Conservation (phyloP, 2,113 vertebrate species). For the Gallinago jamesoni region DNA sequence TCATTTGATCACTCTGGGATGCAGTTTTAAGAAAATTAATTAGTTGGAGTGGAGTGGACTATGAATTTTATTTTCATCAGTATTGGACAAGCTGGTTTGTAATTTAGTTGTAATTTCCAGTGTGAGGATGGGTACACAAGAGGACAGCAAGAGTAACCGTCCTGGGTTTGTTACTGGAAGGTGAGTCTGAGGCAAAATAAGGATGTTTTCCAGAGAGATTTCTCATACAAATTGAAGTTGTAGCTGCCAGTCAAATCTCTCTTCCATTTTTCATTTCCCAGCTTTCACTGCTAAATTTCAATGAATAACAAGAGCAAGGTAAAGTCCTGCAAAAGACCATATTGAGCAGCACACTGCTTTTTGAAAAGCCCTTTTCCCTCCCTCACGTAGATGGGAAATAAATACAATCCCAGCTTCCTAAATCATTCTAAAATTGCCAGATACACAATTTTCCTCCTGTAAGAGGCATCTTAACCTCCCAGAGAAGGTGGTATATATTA, state of each 20-base stretch:
- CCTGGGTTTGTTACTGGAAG: not conserved
- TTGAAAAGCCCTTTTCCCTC: not conserved
- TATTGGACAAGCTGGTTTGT: not conserved
- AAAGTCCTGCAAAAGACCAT: not conserved
- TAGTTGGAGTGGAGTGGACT: slow-evolving; percentile 33
- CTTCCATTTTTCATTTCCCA: not conserved
- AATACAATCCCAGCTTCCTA: not conserved
- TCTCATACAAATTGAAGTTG: slow-evolving; percentile 21
- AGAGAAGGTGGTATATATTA: not conserved
- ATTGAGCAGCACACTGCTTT: not conserved
- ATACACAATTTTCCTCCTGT: not conserved
- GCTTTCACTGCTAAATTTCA: slow-evolving; percentile 19
- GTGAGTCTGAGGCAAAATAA: not conserved
- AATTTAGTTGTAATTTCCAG: slow-evolving; percentile 21
- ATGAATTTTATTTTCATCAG: not conserved
- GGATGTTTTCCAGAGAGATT: slow-evolving; percentile 16
- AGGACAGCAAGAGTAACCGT: not conserved
- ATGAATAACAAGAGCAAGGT: slow-evolving; percentile 16
- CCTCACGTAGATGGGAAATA: not conserved
- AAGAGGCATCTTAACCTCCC: not conserved
- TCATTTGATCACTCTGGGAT: slow-evolving; percentile 41
- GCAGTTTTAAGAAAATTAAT: slow-evolving; percentile 51
- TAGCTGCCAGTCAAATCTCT: slow-evolving; percentile 27
- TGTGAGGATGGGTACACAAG: not conserved
- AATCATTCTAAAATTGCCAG: not conserved